Conservation (phyloP, 92 coral and sea anemone genomes). For the Heteractis magnifica region DNA sequence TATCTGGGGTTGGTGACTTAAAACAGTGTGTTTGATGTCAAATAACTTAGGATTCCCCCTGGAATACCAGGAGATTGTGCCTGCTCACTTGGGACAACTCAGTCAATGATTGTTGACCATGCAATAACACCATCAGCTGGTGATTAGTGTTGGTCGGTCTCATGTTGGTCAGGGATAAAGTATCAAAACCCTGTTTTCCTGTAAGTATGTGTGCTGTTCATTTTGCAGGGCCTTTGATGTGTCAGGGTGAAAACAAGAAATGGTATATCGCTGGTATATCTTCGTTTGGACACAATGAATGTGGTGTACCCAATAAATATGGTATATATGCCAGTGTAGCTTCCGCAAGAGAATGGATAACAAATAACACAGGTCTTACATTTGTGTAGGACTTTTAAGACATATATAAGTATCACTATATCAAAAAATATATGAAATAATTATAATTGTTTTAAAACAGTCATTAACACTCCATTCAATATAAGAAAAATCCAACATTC, state of each 20-base stretch:
- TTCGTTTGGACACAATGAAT: conserved; percentile 89
- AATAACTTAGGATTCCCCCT: not conserved
- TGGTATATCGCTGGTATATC: conserved; percentile 95
- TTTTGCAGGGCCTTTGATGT: conserved; percentile 87
- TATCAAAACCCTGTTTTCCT: no score
- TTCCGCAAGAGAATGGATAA: conserved; percentile 71
- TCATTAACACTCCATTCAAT: no score
- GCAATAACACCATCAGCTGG: no score
- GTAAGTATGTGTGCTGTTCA: not conserved
- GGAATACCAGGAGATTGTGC: not conserved
- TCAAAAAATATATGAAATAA: no score
- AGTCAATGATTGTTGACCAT: no score
- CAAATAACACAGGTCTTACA: conserved; percentile 56
- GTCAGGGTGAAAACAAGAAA: conserved; percentile 66
- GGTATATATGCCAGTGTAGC: conserved; percentile 77
- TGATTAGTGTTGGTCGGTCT: no score
- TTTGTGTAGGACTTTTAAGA: not conserved
- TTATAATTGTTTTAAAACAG: no score
- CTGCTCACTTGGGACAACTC: no score
- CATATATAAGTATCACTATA: no score
- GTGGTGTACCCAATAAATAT: conserved; percentile 86
- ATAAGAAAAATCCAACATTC: no score
- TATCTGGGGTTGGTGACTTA: not conserved
- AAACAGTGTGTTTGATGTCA: not conserved
- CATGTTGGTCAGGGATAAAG: no score